These are phyloP conservation scores for Scatophagus argus DNA, from an alignment of 2,113 vertebrate genomes.

Conservation along the genomic window DNA sequence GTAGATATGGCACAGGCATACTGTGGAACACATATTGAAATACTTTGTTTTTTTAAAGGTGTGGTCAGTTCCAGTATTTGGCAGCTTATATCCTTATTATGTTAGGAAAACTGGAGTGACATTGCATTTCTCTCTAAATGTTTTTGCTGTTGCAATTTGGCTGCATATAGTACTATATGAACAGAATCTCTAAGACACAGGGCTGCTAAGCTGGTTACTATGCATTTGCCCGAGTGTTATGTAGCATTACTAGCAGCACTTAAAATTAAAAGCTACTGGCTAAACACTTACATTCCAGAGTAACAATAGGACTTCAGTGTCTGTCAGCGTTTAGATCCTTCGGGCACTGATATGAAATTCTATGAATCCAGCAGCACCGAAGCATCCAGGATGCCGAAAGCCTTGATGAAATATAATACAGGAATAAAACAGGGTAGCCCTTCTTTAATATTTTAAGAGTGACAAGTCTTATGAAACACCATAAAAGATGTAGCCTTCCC, in stretches of 20 bases:
- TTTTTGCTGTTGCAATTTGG: not conserved
- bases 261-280: not conserved
- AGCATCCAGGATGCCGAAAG: slow-evolving; percentile 44
- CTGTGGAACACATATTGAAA: not conserved
- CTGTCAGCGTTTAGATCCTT: slow-evolving; percentile 30
- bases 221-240: not conserved
- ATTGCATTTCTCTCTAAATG: too few relatives aligned
- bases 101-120: too few relatives aligned
- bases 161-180: not conserved
- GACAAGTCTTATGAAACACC: slow-evolving; percentile 69
- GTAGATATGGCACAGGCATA: not conserved
- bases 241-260: slow-evolving; percentile 12
- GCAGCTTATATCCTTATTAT: too few relatives aligned
- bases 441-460: slow-evolving; percentile 71
- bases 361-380: slow-evolving; percentile 59
- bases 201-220: too few relatives aligned
- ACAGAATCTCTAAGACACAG: too few relatives aligned
- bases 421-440: slow-evolving; percentile 51
- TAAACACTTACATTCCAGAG: not conserved
- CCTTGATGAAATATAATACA: slow-evolving; percentile 67
- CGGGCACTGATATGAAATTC: slow-evolving; percentile 48
- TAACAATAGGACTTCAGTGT: slow-evolving; percentile 16
- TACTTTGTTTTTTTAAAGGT: not conserved
- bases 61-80: too few relatives aligned
- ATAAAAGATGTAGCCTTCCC: slow-evolving; percentile 65